These are phyloP conservation scores for Babylonia areolata DNA, from an alignment of 1,140 invertebrate species.

Conservation along the genomic window DNA sequence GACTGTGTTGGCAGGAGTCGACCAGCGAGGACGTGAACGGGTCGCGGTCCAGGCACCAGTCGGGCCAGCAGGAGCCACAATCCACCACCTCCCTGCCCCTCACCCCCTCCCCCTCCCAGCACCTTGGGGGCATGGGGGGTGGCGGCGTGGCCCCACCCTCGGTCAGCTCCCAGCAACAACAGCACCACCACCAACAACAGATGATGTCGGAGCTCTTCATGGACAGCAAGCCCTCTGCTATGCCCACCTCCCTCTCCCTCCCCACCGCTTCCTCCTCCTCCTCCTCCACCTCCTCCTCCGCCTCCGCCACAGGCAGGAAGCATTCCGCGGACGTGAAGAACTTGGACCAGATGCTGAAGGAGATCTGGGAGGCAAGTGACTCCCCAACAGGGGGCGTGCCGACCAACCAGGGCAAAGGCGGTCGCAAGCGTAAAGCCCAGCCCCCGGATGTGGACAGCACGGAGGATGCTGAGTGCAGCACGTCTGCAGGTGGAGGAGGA, in stretches of 20 bases:
- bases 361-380: slow-evolving; percentile 39
- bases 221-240: neutral
- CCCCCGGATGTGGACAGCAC: slow-evolving; percentile 65
- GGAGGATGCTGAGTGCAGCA: slow-evolving; percentile 59
- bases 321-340: neutral
- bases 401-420: slow-evolving; percentile 14
- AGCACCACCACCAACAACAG: slow-evolving; percentile 25
- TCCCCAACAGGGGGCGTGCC: neutral
- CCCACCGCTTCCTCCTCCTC: too few relatives aligned
- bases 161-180: neutral
- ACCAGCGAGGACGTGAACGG: slow-evolving; percentile 67
- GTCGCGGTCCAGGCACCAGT: slow-evolving; percentile 63
- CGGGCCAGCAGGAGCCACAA: slow-evolving; percentile 66
- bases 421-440: slow-evolving; percentile 60
- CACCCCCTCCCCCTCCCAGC: slow-evolving; percentile 41
- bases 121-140: slow-evolving; percentile 17
- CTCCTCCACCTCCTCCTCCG: neutral
- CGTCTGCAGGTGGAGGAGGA: slow-evolving; percentile 30
- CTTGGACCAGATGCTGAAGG: slow-evolving; percentile 27
- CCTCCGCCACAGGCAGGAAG: neutral
- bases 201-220: slow-evolving; percentile 15
- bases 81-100: slow-evolving; percentile 61
- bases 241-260: neutral
- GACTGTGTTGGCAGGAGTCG: slow-evolving; percentile 64
- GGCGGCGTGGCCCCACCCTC: too few relatives aligned